phyloP scores from a whole-genome alignment of 2,797 vertebrate species.

The Streptopelia turtur region DNA sequence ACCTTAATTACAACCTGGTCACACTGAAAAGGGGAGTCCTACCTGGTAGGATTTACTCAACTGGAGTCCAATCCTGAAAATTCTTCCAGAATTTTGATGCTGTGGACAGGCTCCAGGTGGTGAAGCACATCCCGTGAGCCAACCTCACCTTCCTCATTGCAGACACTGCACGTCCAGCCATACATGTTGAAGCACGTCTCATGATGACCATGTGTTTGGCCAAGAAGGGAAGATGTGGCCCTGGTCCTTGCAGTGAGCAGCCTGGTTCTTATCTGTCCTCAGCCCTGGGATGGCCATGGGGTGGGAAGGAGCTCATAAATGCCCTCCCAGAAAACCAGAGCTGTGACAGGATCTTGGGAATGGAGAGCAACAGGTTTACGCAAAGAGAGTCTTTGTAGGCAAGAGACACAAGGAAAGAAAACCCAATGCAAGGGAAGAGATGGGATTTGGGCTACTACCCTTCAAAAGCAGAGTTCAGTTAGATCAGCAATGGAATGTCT shows the following conservation, averaged over 20 bases:
- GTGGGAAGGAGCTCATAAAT: background rate
- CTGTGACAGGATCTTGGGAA: background rate
- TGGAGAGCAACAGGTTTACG: background rate
- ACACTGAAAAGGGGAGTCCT: background rate
- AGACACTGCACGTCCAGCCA: accelerated
- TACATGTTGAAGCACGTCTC: accelerated
- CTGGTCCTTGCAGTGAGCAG: background rate
- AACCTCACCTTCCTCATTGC: accelerated
- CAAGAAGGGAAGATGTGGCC: accelerated
- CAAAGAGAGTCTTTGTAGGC: background rate
- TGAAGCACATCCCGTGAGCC: background rate
- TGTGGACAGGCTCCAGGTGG: background rate
- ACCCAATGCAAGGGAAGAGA: background rate
- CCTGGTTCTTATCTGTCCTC: background rate
- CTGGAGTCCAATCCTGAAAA: background rate
- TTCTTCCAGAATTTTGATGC: background rate
- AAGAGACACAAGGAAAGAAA: background rate
- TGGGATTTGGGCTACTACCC: background rate
- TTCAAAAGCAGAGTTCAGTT: background rate
- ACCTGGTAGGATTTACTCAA: background rate
- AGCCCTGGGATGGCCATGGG: too few species aligned
- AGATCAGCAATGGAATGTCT: background rate
- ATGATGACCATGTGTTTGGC: accelerated
- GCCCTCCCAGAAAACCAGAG: background rate
- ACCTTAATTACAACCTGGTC: background rate